Conservation (phyloP, 1,140 invertebrate species). For the Hirudo medicinalis region DNA sequence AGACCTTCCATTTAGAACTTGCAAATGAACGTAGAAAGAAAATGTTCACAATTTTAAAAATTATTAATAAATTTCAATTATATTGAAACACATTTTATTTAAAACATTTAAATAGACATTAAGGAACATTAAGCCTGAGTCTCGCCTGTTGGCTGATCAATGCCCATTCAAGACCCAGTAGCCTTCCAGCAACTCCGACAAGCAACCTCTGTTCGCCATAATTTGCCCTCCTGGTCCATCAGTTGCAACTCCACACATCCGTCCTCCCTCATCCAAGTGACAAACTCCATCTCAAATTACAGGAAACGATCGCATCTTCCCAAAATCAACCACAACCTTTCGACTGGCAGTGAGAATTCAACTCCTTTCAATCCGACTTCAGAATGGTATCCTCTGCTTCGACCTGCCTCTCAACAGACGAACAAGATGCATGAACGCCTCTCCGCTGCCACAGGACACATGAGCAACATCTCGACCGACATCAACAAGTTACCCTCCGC, state of each 20-base stretch:
- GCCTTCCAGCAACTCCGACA: conserved; percentile 8
- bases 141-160: conserved; percentile 3
- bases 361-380: not conserved
- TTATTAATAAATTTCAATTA: too few relatives aligned
- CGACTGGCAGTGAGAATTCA: not conserved
- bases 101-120: too few relatives aligned
- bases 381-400: conserved; percentile 1
- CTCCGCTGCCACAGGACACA: not conserved
- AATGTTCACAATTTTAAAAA: too few relatives aligned
- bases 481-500: not conserved
- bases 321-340: not conserved
- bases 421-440: conserved; percentile 12
- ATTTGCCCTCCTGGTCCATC: not conserved
- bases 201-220: not conserved
- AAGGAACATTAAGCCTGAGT: not conserved
- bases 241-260: not conserved
- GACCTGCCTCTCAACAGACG: not conserved
- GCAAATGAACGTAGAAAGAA: too few relatives aligned
- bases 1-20: too few relatives aligned
- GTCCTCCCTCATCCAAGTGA: not conserved
- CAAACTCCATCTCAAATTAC: not conserved
- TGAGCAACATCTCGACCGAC: not conserved
- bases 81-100: too few relatives aligned
- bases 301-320: not conserved
- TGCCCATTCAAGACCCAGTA: conserved; percentile 8